Conservation (phyloP, 2,113 vertebrate genomes). For the Clarias magur region DNA sequence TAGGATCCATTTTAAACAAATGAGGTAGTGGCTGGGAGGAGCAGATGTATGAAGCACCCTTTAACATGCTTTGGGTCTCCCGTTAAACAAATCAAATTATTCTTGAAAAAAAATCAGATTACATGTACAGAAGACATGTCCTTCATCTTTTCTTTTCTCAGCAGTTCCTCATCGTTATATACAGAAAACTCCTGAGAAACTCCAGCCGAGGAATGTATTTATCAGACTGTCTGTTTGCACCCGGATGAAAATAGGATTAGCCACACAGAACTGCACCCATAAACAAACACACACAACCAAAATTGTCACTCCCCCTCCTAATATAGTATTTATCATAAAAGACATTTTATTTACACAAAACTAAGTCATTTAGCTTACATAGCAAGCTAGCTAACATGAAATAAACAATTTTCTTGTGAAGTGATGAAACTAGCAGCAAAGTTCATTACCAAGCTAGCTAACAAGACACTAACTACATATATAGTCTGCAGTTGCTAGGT, state of each 20-base stretch:
- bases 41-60: slow-evolving; percentile 54
- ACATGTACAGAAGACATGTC: slow-evolving; percentile 46
- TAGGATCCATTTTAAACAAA: slow-evolving; percentile 65
- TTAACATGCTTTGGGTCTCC: slow-evolving; percentile 50
- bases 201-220: slow-evolving; percentile 60
- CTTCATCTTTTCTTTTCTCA: slow-evolving; percentile 48
- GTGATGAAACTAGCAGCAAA: neutral
- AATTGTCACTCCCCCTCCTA: neutral
- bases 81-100: slow-evolving; percentile 31
- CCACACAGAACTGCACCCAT: neutral
- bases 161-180: neutral
- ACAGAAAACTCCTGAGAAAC: slow-evolving; percentile 72
- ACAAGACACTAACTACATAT: too few species aligned
- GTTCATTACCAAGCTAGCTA: neutral
- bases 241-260: neutral
- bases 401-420: neutral
- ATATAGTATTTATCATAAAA: neutral
- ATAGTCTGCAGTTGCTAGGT: too few species aligned
- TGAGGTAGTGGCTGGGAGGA: slow-evolving; percentile 75
- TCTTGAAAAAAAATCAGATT: neutral
- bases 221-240: slow-evolving; percentile 20
- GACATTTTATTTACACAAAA: neutral
- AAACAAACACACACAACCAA: neutral
- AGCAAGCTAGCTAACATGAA: neutral
- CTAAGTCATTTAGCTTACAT: neutral